A percentile compares a stretch with the other conserved stretches of the same genome.
Evolutionary conservation across 23 tunicate species (phyloP).

Genomic region (Botrylloides violaceus): DNA sequence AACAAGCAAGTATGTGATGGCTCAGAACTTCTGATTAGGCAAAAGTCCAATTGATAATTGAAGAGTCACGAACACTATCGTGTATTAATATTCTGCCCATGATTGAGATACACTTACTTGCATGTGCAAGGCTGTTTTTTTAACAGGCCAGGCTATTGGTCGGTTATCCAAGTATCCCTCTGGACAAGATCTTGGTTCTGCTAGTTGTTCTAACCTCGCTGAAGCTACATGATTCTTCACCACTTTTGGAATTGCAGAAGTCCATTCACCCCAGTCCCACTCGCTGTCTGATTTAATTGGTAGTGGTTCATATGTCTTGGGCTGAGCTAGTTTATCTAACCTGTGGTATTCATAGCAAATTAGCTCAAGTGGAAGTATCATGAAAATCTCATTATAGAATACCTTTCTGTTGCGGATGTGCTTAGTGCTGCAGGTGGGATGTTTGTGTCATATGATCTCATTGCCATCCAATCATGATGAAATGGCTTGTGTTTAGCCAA

Average conservation of each 20-base stretch:
- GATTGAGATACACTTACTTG: slow-evolving; percentile 49
- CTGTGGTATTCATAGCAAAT: not conserved
- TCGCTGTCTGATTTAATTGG: slow-evolving; percentile 63
- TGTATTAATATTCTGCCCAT: no score
- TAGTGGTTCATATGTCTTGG: slow-evolving; percentile 32
- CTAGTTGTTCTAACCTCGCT: slow-evolving; percentile 60
- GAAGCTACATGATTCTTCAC: slow-evolving; percentile 44
- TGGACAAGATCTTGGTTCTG: slow-evolving; percentile 55
- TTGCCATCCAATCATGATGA: slow-evolving; percentile 41
- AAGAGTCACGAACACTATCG: no score
- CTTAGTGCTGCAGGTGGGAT: slow-evolving; percentile 29
- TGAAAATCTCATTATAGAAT: not conserved
- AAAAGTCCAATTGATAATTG: no score
- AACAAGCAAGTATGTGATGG: no score
- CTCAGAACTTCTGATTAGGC: no score
- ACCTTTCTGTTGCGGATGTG: slow-evolving; percentile 53
- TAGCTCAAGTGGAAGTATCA: not conserved
- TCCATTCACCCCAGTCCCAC: slow-evolving; percentile 95
- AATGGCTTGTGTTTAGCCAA: slow-evolving; percentile 39
- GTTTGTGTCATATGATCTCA: slow-evolving; percentile 35
- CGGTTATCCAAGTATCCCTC: slow-evolving; percentile 52
- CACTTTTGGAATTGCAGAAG: slow-evolving; percentile 53
- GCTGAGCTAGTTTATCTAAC: slow-evolving; percentile 3
- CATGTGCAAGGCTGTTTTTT: slow-evolving; percentile 40
- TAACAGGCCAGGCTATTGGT: slow-evolving; percentile 69